Percentiles rank a stretch among this genome's conserved stretches.
These are phyloP conservation scores for Pollachius pollachius DNA, from an alignment of 2,113 vertebrate species.

Conservation along the genomic window DNA sequence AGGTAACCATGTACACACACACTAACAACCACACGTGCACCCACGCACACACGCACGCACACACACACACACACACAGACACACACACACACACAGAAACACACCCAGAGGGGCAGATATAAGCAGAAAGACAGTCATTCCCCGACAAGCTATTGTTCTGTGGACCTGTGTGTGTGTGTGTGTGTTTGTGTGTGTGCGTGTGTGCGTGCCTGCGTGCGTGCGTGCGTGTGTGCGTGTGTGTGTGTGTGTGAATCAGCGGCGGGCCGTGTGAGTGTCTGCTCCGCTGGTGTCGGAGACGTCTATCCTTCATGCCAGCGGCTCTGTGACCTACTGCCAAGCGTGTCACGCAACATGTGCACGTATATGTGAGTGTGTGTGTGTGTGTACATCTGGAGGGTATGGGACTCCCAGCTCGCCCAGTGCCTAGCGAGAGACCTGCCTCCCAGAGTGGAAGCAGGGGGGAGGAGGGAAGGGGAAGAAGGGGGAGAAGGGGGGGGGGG, in stretches of 20 bases:
- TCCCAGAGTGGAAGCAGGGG: constrained; percentile 43
- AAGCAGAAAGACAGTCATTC: background rate
- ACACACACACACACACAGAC: background rate
- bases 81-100: background rate
- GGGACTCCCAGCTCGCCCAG: constrained; percentile 56
- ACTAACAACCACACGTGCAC: background rate
- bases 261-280: constrained; percentile 30
- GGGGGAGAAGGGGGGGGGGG: too few relatives aligned
- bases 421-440: constrained; percentile 45
- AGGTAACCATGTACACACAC: background rate
- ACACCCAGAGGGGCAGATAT: background rate
- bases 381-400: constrained; percentile 35
- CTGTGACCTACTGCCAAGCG: constrained; percentile 57
- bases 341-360: constrained; percentile 49
- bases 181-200: too few relatives aligned
- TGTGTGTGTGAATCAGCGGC: constrained; percentile 32
- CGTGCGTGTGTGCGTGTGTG: too few relatives aligned
- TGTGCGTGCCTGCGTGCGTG: too few relatives aligned
- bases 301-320: constrained; percentile 58
- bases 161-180: background rate
- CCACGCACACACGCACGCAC: background rate
- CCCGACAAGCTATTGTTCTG: constrained; percentile 44
- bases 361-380: constrained; percentile 33
- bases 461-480: constrained; percentile 3
- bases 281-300: constrained; percentile 59